Evolutionary conservation across 2,797 vertebrate genomes (phyloP).

Genomic region (Ambastaia sidthimunki): DNA sequence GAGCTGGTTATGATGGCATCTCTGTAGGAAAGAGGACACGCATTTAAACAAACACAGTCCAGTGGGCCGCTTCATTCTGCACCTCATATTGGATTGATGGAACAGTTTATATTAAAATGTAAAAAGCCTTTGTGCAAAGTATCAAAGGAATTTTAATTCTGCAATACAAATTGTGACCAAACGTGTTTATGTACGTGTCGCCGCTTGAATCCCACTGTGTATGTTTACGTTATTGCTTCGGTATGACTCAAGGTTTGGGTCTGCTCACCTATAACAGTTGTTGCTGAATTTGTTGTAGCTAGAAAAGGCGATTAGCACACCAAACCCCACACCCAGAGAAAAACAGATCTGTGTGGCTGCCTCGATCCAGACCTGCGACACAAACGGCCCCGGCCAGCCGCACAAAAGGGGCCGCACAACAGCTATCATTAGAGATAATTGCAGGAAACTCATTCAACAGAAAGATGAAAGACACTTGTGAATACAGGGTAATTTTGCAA

Average conservation of each 20-base stretch:
- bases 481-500: constrained; percentile 89
- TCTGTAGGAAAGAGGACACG: constrained; percentile 68
- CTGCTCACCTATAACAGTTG: constrained; percentile 88
- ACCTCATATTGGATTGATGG: neutral
- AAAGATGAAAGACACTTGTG: constrained; percentile 89
- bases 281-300: constrained; percentile 96
- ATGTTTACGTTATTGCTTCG: neutral
- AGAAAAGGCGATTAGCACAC: constrained; percentile 93
- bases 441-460: constrained; percentile 89
- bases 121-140: constrained; percentile 46
- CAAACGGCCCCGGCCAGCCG: constrained; percentile 71
- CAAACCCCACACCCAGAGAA: constrained; percentile 92
- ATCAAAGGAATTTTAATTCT: constrained; percentile 70
- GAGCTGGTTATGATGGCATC: constrained; percentile 91
- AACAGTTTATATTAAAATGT: constrained; percentile 36
- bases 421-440: constrained; percentile 90
- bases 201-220: neutral
- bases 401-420: constrained; percentile 73
- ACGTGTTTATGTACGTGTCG: constrained; percentile 16
- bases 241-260: neutral
- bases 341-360: constrained; percentile 94
- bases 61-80: neutral
- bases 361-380: constrained; percentile 91
- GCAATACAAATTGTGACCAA: constrained; percentile 33
- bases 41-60: neutral